Base-by-base conservation (phyloP, 2,797 vertebrate species). In the Smutsia temminckii region DNA sequence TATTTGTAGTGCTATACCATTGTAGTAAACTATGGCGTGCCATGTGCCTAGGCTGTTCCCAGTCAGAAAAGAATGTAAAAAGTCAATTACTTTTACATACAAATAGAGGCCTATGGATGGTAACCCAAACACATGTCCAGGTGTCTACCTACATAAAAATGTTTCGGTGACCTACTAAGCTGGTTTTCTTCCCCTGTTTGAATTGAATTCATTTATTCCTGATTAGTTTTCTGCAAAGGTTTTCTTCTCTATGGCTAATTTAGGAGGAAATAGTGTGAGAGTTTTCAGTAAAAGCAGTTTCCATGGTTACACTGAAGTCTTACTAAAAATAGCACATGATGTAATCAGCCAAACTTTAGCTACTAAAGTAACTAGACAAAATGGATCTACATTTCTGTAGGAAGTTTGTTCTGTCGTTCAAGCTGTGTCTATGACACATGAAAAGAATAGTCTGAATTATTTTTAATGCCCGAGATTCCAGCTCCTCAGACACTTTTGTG, bases 291-390 rank as follows among this genome's bases (percentile, higher is more conserved):
- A 98, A 98, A 98, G 97, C 98, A 98, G 98, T 98, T 98, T 98
- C 98, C 98, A 98, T 98, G 98, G 98, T 98, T 97, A 98, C 98
- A 94, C 42, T 91, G 95, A 97, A 97, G 95, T 91, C 97, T 92
- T 97, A 95, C 98, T 98, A 98, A 98, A 98, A 98, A 98, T 98
- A 98, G 98, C 29, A 74, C 96, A 98, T 98, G 98, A 98, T 98
- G 98, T 98, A 98, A 98, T 98, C 94, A 75, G 93, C 96, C 91
- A 97, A 98, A 98, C 95, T 98, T 97, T 95, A 81, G 61, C 95
- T 91, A 88, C 93, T 97, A 84, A 97, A 98, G 97, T 80, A 95
- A 97, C 96, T 96, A 96, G 96, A 95, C 95, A 97, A 94, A 97
- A 97, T 85, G 95, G 91, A 87, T 97, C 92, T 93, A 34, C 95